Base-by-base conservation (phyloP, 2,113 vertebrate species). In the Syngnathoides biaculeatus region DNA sequence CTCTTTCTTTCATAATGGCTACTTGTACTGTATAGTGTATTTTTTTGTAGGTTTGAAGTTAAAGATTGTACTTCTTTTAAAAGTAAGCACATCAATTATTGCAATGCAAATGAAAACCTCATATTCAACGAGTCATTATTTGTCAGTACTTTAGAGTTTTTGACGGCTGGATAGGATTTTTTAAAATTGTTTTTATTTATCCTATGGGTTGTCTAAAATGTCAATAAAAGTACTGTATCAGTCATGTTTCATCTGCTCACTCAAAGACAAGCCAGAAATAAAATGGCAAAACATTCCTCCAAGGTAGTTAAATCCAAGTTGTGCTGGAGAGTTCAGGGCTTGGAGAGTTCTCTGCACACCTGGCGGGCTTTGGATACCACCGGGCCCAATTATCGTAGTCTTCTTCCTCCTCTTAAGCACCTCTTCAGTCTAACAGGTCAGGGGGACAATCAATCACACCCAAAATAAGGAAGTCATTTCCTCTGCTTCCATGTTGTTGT, bases 401-500 rank as follows among this genome's bases (percentile, higher is more conserved):
- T 88, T 70, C 83, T 82, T 86, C 79, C 74, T 82, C 84, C 77
- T 87, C 77, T 83, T 81, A 89, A 90, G 82, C 82, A 85, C 84
- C 86, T 84, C 82, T 79, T 80, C 87, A 83, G 76, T 89, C 84
- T 82, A 82, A 83, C 86, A 78, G 89, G 89, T 89, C 88, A 89
- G 84, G 75, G 78, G 83, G 71, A 86, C 89, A 89, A 90, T 90
- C 89, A 90, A 90, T 90, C 87, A 89, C 76, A 77, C 70, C 87
- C 81, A 88, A 90, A 89, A 89, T 89, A 87, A 88, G 86, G 82
- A 85, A 84, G 87, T 89, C 79, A 90, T 90, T 90, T 89, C 80
- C 86, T 82, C 69, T 62, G 77, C 80, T 82, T 88, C 84, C 87
- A 86, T 87, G 81, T 14, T 43, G 60, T 72, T 75, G 69, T 84